A percentile compares a stretch with the other conserved stretches of the same genome.
These are phyloP conservation scores for Pristiophorus japonicus DNA, from an alignment of 2,113 vertebrate species.

Conservation along the genomic window DNA sequence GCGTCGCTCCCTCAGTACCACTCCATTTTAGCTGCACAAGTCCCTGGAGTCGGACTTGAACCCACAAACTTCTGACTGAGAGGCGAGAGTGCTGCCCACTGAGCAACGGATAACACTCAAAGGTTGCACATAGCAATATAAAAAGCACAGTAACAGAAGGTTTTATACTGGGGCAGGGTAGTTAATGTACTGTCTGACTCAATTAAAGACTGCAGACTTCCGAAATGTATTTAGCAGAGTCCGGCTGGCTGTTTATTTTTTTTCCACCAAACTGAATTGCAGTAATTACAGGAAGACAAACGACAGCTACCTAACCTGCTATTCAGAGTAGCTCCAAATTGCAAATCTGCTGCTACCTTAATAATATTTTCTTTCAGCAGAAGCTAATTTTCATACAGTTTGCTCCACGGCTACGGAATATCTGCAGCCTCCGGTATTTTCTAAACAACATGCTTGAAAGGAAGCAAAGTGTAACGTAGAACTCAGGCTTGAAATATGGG, in stretches of 20 bases:
- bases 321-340: neutral
- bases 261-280: neutral
- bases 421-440: neutral
- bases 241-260: neutral
- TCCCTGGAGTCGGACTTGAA: neutral
- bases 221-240: neutral
- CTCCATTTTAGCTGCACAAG: no score
- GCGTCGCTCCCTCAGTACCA: no score
- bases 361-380: slow-evolving; percentile 11
- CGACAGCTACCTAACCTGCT: neutral
- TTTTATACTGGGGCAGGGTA: neutral
- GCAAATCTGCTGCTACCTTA: neutral
- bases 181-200: neutral
- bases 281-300: neutral
- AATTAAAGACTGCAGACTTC: neutral
- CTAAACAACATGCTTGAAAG: neutral
- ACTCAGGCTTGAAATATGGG: neutral
- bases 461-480: neutral
- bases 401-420: neutral
- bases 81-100: neutral
- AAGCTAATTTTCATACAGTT: neutral
- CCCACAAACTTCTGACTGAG: neutral
- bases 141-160: neutral
- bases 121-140: neutral
- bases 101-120: neutral